phyloP scores from a whole-genome alignment of 2,113 vertebrate species.

The Formicarius rufipectus region DNA sequence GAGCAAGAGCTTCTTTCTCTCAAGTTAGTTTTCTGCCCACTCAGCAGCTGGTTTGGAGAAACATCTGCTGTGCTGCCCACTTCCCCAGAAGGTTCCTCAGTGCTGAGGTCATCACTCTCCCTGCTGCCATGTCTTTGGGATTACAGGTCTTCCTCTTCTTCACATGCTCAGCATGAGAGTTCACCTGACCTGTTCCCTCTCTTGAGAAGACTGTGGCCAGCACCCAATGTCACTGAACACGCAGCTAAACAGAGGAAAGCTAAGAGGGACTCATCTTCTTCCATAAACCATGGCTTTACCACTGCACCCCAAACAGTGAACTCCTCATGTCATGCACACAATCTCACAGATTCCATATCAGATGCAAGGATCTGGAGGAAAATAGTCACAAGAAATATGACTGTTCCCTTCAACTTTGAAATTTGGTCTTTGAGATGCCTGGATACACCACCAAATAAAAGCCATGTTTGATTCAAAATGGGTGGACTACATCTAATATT shows the following conservation, averaged over 20 bases:
- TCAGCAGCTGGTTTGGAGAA: not conserved
- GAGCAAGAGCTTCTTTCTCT: not conserved
- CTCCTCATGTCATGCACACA: not conserved
- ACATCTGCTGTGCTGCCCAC: not conserved
- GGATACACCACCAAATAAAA: not conserved
- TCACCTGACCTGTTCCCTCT: rapidly evolving
- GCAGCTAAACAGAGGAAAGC: not conserved
- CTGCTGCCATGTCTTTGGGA: not conserved
- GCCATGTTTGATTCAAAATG: not conserved
- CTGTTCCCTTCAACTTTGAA: not conserved
- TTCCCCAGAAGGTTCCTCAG: not conserved
- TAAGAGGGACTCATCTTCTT: not conserved
- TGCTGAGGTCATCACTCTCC: not conserved
- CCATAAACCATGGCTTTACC: not conserved
- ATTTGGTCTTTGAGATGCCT: not conserved
- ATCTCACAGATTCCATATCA: not conserved
- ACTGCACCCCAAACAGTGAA: not conserved
- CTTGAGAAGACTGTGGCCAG: not conserved
- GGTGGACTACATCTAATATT: not conserved
- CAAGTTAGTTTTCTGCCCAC: not conserved
- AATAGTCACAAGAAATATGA: not conserved
- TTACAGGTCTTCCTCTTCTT: not conserved
- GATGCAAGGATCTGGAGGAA: not conserved
- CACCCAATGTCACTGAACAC: not conserved
- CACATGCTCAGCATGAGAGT: not conserved